Percentiles rank a stretch among this genome's conserved stretches.
Evolutionary conservation across 1,140 invertebrate species (phyloP).

Genomic region (Neodiprion fabricii): DNA sequence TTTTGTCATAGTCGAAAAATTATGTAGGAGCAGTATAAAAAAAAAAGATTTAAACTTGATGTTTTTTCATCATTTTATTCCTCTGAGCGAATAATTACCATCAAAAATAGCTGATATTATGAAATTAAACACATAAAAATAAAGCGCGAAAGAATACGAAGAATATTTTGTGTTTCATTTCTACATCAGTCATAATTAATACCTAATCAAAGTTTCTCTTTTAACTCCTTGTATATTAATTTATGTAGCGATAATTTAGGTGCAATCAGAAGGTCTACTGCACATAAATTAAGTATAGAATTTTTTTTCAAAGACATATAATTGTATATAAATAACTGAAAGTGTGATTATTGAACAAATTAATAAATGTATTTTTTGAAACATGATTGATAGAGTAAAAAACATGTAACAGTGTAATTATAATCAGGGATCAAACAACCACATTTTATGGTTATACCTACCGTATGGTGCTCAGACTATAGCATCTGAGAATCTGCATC

Average conservation of each 20-base stretch:
- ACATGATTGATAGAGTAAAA: too few species aligned
- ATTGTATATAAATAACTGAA: neutral
- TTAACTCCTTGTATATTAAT: neutral
- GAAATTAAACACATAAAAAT: too few species aligned
- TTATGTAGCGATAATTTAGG: neutral
- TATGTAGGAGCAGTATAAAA: too few species aligned
- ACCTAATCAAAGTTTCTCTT: neutral
- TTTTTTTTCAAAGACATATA: too few species aligned
- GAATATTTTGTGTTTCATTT: neutral
- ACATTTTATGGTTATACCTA: constrained; percentile 57
- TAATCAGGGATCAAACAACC: constrained; percentile 56
- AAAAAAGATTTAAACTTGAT: constrained; percentile 5
- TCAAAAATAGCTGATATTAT: too few species aligned
- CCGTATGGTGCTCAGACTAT: constrained; percentile 53
- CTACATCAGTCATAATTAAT: constrained; percentile 11
- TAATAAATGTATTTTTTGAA: neutral
- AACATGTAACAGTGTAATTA: constrained; percentile 16
- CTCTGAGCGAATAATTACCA: too few species aligned
- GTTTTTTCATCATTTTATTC: constrained; percentile 3
- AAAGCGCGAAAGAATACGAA: too few species aligned
- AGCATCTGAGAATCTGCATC: constrained; percentile 51
- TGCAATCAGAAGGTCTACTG: constrained; percentile 16
- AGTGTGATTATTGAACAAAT: neutral
- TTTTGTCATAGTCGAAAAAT: too few species aligned
- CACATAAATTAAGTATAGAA: neutral